phyloP scores from a whole-genome alignment of 2,113 vertebrate genomes.

The Cyprinus carpio region DNA sequence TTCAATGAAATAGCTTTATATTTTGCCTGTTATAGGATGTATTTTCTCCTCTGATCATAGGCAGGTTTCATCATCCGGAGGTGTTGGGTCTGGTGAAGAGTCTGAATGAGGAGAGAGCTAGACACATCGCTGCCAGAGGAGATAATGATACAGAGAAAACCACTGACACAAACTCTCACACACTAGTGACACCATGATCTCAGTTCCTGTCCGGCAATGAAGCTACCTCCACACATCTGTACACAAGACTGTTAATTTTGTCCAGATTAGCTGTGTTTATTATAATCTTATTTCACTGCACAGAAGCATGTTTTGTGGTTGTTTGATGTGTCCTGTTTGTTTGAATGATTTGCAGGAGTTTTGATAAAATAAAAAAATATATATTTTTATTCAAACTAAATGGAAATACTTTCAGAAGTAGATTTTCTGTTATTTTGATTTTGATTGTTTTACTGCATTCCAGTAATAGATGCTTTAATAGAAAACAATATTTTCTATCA shows the following conservation, averaged over 20 bases:
- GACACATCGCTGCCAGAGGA: conserved; percentile 59
- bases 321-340: not conserved
- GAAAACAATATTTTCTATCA: not conserved
- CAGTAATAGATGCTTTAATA: not conserved
- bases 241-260: not conserved
- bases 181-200: conserved; percentile 42
- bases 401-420: not conserved
- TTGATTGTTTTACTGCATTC: not conserved
- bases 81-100: conserved; percentile 83
- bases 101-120: conserved; percentile 82
- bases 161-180: conserved; percentile 20
- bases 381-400: no score
- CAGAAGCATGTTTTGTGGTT: not conserved
- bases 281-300: not conserved
- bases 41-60: conserved; percentile 67
- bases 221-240: conserved; percentile 2
- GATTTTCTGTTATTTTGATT: not conserved
- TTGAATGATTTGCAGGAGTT: not conserved
- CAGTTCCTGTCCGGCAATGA: not conserved
- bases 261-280: not conserved
- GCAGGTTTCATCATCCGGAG: conserved; percentile 91
- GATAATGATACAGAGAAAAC: conserved; percentile 23
- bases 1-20: not conserved
- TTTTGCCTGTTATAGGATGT: not conserved
- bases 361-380: no score